phyloP scores from a whole-genome alignment of 2,113 vertebrate genomes.

The Lycocorax pyrrhopterus region DNA sequence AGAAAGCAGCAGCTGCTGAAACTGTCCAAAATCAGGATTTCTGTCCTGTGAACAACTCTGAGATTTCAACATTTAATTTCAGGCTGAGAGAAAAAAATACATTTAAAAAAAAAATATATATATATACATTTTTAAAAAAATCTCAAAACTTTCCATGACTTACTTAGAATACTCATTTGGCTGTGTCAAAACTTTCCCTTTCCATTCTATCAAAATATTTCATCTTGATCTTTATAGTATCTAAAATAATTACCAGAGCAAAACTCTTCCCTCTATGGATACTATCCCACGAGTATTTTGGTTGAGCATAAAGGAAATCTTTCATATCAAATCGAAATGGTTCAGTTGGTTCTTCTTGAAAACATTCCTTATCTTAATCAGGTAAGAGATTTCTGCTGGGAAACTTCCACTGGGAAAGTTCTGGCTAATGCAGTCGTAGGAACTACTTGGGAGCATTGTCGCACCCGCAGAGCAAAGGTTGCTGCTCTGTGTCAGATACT shows the following conservation, averaged over 20 bases:
- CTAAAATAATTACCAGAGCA: not conserved
- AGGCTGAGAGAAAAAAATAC: not conserved
- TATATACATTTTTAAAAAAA: no score
- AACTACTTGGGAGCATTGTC: accelerated
- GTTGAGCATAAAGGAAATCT: not conserved
- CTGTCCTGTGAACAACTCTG: not conserved
- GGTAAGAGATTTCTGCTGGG: not conserved
- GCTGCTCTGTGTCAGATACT: not conserved
- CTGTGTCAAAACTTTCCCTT: not conserved
- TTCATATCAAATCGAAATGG: not conserved
- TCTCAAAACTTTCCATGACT: not conserved
- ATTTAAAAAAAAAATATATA: no score
- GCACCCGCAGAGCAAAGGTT: accelerated
- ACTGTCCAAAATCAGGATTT: not conserved
- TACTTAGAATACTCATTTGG: not conserved
- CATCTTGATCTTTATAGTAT: not conserved
- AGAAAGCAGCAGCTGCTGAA: not conserved
- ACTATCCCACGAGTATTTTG: not conserved
- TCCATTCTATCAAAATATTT: not conserved
- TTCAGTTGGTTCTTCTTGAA: not conserved
- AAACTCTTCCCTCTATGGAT: not conserved
- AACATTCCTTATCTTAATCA: not conserved
- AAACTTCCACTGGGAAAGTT: not conserved
- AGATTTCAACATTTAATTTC: not conserved
- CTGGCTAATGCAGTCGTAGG: not conserved